phyloP scores from a whole-genome alignment of 1,140 invertebrate species.

The Helicoverpa armigera region DNA sequence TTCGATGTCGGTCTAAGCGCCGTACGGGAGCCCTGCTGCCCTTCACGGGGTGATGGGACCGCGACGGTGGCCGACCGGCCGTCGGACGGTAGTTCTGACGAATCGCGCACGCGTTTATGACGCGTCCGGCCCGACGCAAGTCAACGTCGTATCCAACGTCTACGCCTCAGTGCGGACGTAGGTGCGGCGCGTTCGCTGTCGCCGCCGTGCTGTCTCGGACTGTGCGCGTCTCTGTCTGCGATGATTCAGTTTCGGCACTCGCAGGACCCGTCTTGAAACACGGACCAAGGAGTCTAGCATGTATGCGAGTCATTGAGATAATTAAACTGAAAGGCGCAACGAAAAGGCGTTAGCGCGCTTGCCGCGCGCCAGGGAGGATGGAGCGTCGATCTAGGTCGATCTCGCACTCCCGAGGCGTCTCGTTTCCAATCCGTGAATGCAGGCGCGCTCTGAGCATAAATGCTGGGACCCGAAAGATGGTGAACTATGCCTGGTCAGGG shows the following conservation, averaged over 20 bases:
- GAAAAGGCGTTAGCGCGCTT: constrained; percentile 87
- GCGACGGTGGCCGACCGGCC: constrained; percentile 61
- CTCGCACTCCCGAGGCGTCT: not conserved
- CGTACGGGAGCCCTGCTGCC: constrained; percentile 61
- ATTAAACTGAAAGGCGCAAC: constrained; percentile 90
- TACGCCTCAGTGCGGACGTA: constrained; percentile 9
- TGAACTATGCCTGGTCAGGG: too few species aligned
- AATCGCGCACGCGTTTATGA: constrained; percentile 77
- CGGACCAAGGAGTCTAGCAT: constrained; percentile 97
- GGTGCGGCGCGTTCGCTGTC: constrained; percentile 65
- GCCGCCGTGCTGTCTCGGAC: constrained; percentile 18
- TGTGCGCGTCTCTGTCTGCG: constrained; percentile 91
- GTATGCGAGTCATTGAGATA: constrained; percentile 91
- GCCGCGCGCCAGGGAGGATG: constrained; percentile 84
- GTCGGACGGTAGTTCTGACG: constrained; percentile 69
- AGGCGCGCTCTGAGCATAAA: constrained; percentile 24
- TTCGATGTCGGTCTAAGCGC: constrained; percentile 69
- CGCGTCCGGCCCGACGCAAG: constrained; percentile 73
- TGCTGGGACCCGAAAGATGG: too few species aligned
- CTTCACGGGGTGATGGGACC: constrained; percentile 38
- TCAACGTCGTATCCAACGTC: constrained; percentile 61
- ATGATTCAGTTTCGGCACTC: constrained; percentile 85
- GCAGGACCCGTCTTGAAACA: constrained; percentile 97
- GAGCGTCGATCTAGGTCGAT: constrained; percentile 58
- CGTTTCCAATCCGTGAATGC: constrained; percentile 35